Evolutionary conservation across 2,888 invertebrate species (phyloP).

Genomic region (Sphinx pinastri): DNA sequence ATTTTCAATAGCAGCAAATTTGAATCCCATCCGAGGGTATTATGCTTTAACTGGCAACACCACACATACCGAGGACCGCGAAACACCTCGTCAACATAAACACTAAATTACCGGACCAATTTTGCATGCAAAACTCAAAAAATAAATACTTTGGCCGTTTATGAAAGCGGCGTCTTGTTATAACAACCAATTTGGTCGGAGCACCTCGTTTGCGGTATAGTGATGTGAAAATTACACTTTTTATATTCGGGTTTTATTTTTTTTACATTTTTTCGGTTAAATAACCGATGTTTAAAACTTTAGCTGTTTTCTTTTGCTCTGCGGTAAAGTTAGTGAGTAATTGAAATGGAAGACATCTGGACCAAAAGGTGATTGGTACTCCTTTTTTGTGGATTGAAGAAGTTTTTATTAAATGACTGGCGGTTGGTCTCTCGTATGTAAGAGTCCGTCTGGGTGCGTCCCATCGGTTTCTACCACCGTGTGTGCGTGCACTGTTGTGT

Average conservation of each 20-base stretch:
- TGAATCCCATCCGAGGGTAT: background rate
- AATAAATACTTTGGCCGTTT: conserved; percentile 71
- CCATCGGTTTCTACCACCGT: too few relatives aligned
- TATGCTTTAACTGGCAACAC: conserved; percentile 32
- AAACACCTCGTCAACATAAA: conserved; percentile 60
- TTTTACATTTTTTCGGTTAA: background rate
- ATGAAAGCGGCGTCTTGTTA: conserved; percentile 53
- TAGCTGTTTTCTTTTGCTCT: too few relatives aligned
- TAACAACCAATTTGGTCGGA: conserved; percentile 54
- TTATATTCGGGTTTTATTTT: background rate
- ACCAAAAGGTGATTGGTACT: too few relatives aligned
- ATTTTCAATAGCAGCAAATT: too few relatives aligned
- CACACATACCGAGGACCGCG: conserved; percentile 46
- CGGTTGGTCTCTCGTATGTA: too few relatives aligned
- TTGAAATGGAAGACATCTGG: too few relatives aligned
- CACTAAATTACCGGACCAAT: conserved; percentile 71
- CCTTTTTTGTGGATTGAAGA: too few relatives aligned
- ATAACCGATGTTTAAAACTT: too few relatives aligned
- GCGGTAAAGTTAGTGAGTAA: too few relatives aligned
- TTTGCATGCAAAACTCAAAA: conserved; percentile 62
- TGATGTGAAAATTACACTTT: conserved; percentile 29
- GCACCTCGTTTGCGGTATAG: conserved; percentile 34
- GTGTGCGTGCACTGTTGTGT: too few relatives aligned
- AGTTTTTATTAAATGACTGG: too few relatives aligned
- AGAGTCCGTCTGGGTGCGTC: too few relatives aligned